These are phyloP conservation scores for Archilochus colubris DNA, from an alignment of 2,113 vertebrate species.

Conservation along the genomic window DNA sequence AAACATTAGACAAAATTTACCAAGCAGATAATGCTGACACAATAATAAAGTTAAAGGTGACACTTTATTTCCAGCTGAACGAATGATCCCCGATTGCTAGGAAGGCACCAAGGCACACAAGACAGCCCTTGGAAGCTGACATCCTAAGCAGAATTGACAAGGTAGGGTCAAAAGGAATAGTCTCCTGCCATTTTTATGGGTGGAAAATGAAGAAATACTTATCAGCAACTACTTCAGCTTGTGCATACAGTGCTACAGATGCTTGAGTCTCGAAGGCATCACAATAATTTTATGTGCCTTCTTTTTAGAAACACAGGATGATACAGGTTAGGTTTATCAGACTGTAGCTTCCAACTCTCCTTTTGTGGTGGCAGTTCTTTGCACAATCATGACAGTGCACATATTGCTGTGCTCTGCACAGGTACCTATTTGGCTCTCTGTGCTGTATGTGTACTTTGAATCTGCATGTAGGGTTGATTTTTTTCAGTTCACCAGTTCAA, in stretches of 20 bases:
- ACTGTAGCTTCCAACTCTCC: background rate
- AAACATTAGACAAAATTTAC: conserved; percentile 25
- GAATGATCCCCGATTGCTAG: background rate
- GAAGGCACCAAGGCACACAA: background rate
- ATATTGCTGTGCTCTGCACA: background rate
- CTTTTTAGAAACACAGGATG: background rate
- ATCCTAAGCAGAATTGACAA: background rate
- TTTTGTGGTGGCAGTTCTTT: background rate
- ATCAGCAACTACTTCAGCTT: background rate
- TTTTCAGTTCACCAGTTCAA: background rate
- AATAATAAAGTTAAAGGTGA: conserved; percentile 3
- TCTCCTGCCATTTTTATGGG: background rate
- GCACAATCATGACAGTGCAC: background rate
- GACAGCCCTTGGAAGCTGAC: background rate
- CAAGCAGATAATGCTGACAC: conserved; percentile 25
- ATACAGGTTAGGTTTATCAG: background rate
- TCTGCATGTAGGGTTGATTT: background rate
- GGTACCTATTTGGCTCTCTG: background rate
- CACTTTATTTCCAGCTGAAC: background rate
- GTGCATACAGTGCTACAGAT: background rate
- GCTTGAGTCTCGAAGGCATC: background rate
- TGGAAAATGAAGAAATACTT: background rate
- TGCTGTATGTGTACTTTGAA: background rate
- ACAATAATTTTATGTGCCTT: background rate
- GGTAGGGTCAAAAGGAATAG: background rate